Evolutionary conservation across 2,797 vertebrate species (phyloP).

Genomic region (Ctenosaura bakeri): DNA sequence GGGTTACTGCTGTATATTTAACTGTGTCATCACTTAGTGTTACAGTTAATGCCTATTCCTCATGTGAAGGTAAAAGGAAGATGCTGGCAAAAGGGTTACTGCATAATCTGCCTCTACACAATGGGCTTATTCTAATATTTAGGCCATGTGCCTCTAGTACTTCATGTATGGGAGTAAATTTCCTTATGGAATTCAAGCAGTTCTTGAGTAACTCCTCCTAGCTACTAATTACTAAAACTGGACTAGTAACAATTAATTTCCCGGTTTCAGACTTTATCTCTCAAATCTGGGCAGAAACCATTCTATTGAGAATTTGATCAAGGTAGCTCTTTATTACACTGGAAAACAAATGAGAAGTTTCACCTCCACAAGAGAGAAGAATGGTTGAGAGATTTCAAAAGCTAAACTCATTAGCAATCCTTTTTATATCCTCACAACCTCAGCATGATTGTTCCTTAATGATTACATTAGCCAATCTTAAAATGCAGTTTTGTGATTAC

Average conservation of each 20-base stretch:
- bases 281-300: not conserved
- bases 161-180: not conserved
- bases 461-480: slow-evolving; percentile 19
- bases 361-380: not conserved
- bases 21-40: too few relatives aligned
- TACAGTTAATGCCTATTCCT: not conserved
- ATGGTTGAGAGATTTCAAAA: not conserved
- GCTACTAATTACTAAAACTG: not conserved
- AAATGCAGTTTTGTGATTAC: not conserved
- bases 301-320: not conserved
- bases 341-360: not conserved
- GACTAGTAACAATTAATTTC: not conserved
- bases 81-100: not conserved
- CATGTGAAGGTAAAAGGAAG: not conserved
- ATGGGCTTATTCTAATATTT: not conserved
- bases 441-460: slow-evolving; percentile 19
- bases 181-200: not conserved
- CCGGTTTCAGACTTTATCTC: not conserved
- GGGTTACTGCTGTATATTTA: too few relatives aligned
- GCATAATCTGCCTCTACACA: not conserved
- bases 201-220: not conserved
- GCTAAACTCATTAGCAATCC: slow-evolving; percentile 24
- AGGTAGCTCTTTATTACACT: not conserved
- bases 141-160: not conserved
- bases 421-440: slow-evolving; percentile 13